Base-by-base conservation (phyloP, 1,140 invertebrate genomes). In the Drosophila albomicans region DNA sequence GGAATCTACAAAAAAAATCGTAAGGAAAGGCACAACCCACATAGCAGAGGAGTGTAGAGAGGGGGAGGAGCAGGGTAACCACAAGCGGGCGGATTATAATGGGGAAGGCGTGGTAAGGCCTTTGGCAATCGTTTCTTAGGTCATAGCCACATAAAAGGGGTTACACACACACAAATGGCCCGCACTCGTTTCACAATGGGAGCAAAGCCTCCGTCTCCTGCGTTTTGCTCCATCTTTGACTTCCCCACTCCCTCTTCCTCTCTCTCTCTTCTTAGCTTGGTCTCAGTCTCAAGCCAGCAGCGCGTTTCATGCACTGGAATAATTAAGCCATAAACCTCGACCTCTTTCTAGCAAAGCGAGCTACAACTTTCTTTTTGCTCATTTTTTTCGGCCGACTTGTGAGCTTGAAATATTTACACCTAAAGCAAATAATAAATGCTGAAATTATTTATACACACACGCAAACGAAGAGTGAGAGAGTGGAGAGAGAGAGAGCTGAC, bases 321-420 rank as follows among this genome's bases (percentile, higher is more conserved):
- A 89, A 89, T 89, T 89, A 89, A 89, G 85, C 85, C 79, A 85
- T 89, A 89, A 89, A 85, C 85, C 85, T 89, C 85, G 85, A 89
- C 85, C 85, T 89, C 85, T 79, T 88, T 89, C 72, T 68, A 59
- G 75, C 35, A 3, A 10, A 49, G 59, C 41, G 25, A 65, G 43
- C 65, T 65, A 71, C 69, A 73, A 71, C 59, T 71, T 68, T 63
- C 51, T 66, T 65, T 65, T 28, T 67, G 35, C 11, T 54, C 56
- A 25, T 25, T 63, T 72, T 16, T 72, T 16, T 54, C 32, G 81
- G 58, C 51, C 82, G 64, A 85, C 65, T 76, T 85, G 85, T 90
- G 85, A 90, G 85, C 86, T 85, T 88, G 81, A 89, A 81, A 81
- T 89, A 89, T 89, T 89, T 89, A 89, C 85, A 89, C 85, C 85